phyloP scores from a whole-genome alignment of 1,140 invertebrate species.

The Zophobas atratus region DNA sequence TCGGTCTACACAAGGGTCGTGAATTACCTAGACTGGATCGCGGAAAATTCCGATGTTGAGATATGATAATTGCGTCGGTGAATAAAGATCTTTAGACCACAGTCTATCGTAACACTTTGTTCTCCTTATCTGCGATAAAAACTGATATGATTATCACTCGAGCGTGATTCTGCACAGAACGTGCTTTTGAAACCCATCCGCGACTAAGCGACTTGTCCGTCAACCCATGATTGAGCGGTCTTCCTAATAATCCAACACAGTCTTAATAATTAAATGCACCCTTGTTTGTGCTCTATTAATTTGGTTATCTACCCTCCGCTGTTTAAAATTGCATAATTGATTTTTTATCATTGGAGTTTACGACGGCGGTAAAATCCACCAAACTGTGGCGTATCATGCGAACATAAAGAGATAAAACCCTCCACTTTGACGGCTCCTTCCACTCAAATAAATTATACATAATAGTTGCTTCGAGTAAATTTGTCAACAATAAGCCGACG shows the following conservation, averaged over 20 bases:
- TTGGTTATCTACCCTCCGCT: constrained; percentile 25
- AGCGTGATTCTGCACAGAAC: neutral
- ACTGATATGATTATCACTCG: no score
- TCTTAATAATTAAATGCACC: constrained; percentile 35
- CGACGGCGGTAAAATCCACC: neutral
- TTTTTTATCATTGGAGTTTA: constrained; percentile 31
- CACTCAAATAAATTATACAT: neutral
- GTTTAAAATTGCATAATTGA: constrained; percentile 36
- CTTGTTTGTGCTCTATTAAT: constrained; percentile 38
- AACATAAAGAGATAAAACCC: neutral
- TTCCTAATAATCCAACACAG: constrained; percentile 13
- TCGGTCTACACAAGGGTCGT: constrained; percentile 72
- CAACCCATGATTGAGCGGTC: constrained; percentile 25
- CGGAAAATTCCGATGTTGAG: constrained; percentile 65
- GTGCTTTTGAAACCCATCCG: constrained; percentile 11
- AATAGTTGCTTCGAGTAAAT: constrained; percentile 16
- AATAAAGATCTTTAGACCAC: no score
- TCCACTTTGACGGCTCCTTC: neutral
- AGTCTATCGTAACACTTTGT: no score
- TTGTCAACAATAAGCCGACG: constrained; percentile 8
- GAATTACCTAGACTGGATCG: constrained; percentile 71
- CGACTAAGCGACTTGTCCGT: constrained; percentile 4
- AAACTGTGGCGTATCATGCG: constrained; percentile 6
- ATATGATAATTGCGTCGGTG: neutral
- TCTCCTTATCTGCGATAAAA: no score